Base-by-base conservation (phyloP, 2,113 vertebrate genomes). In the Corythornis madagascariensis region DNA sequence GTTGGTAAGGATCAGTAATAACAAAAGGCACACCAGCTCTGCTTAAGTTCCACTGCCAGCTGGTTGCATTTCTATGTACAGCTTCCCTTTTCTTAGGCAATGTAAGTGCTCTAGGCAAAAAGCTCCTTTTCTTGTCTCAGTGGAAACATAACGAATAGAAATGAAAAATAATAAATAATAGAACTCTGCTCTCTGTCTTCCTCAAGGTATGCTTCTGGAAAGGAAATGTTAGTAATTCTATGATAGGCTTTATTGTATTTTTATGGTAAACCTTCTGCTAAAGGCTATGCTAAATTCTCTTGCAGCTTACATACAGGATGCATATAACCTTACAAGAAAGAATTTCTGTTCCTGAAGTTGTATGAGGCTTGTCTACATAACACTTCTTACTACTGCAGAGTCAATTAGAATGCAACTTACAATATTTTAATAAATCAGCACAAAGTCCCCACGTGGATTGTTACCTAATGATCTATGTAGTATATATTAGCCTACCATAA, bases 391-490 rank as follows among this genome's bases (percentile, higher is more conserved):
- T 73, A 73, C 35, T 0, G 2, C 43, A 67, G 38, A 83, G 42
- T 67, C 82, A 93, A 60, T 67, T 60, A 93, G 40, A 95, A 86
- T 83, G 52, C 35, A 80, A 71, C 10, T 71, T 74, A 48, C 14
- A 43, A n/a, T 20, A n/a, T 47, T 64, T 83, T 83, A 91, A 75
- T 66, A 86, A 55, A 60, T 73, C 47, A 55, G 28, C 22, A 35
- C 33, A 59, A 91, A 76, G 45, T 70, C 55, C 38, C 59, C 31
- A 59, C 0, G 0, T 85, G 59, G 47, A 73, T 65, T 42, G 0
- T 72, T 89, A 57, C 71, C 38, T 88, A 91, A 91, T 83, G 81
- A 69, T 73, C 42, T 35, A 85, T 66, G 78, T 57, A 83, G 73
- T 69, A 77, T 21, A 24, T 59, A 42, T 91, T 73, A 71, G 42